phyloP scores from a whole-genome alignment of 2,113 vertebrate species.

The Pogona vitticeps region DNA sequence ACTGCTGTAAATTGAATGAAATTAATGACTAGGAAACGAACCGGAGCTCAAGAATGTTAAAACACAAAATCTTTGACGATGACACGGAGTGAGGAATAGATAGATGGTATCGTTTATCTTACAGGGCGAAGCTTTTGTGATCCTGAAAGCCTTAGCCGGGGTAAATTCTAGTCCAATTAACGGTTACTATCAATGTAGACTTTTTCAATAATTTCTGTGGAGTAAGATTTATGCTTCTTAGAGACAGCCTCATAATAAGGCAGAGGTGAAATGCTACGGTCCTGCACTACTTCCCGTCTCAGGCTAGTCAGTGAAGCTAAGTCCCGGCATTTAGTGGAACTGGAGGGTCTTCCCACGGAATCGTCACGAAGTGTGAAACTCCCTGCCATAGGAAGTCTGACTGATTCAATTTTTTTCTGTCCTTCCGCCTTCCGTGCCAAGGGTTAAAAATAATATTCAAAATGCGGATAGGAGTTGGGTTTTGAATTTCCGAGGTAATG shows the following conservation, averaged over 20 bases:
- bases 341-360: neutral
- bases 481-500: neutral
- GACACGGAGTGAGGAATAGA: neutral
- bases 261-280: neutral
- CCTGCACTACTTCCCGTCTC: neutral
- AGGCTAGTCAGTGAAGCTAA: neutral
- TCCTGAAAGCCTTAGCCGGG: no score
- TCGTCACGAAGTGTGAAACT: neutral
- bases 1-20: conserved; percentile 30
- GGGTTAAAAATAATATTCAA: no score
- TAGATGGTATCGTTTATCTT: neutral
- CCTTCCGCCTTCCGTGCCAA: neutral
- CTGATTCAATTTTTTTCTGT: neutral
- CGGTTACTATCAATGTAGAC: neutral
- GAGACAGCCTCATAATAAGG: no score
- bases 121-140: neutral
- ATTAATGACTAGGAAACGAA: conserved; percentile 51
- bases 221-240: neutral
- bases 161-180: neutral
- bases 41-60: conserved; percentile 6
- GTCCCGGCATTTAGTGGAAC: neutral
- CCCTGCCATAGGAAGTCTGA: neutral
- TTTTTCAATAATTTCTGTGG: neutral
- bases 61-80: neutral
- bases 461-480: neutral